These are phyloP conservation scores for Drosophila funebris DNA, from an alignment of 1,140 invertebrate species.

Conservation along the genomic window DNA sequence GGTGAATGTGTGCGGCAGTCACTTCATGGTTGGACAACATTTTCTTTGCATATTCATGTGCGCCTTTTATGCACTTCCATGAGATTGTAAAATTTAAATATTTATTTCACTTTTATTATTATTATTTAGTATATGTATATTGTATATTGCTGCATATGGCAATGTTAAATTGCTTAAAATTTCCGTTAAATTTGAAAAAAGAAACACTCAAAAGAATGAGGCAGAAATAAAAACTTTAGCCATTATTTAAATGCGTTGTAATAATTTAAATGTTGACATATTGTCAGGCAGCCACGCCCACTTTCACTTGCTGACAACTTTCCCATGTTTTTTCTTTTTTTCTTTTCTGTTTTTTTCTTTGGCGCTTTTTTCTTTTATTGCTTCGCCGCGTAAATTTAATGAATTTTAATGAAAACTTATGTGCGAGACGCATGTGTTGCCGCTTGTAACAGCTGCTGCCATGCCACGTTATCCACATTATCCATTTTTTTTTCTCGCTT, in stretches of 20 bases:
- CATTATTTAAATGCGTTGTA: conserved; percentile 71
- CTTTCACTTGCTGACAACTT: conserved; percentile 53
- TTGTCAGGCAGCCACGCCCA: conserved; percentile 51
- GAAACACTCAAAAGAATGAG: conserved; percentile 24
- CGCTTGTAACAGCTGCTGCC: conserved; percentile 4
- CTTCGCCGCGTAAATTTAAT: conserved; percentile 65
- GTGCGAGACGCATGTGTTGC: conserved; percentile 28
- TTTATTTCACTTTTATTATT: conserved; percentile 25
- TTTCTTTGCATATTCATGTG: conserved; percentile 41
- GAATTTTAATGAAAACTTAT: conserved; percentile 78
- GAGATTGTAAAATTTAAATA: conserved; percentile 38
- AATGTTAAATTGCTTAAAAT: not conserved
- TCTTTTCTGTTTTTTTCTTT: conserved; percentile 4
- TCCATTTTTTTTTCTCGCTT: not conserved
- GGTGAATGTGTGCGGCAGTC: not conserved
- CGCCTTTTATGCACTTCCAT: conserved; percentile 25
- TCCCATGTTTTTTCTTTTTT: conserved; percentile 21
- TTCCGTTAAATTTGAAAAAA: conserved; percentile 1
- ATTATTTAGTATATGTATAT: conserved; percentile 6
- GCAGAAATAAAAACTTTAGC: conserved; percentile 50
- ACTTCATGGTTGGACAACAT: conserved; percentile 33
- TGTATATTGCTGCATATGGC: not conserved
- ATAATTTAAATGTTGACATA: conserved; percentile 78
- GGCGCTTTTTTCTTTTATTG: conserved; percentile 54
- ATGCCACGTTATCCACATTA: not conserved